Conservation (phyloP, 2,113 vertebrate genomes). For the Paraplagusia blochii region DNA sequence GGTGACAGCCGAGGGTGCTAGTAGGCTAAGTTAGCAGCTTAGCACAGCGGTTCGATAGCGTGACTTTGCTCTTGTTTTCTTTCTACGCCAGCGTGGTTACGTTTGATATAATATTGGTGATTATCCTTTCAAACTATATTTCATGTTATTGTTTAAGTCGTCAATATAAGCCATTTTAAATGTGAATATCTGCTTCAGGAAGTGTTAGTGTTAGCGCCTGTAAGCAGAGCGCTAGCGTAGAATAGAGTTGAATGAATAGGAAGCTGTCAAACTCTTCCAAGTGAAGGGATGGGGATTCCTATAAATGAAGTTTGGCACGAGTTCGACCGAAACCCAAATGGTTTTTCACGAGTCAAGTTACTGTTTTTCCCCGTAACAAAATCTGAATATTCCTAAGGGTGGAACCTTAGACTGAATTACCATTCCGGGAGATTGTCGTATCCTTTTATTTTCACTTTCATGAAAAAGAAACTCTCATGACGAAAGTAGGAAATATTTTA, state of each 20-base stretch:
- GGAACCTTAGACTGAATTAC: background rate
- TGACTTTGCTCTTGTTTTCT: conserved; percentile 7
- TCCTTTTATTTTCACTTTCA: background rate
- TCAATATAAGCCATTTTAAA: too few relatives aligned
- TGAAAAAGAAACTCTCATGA: background rate
- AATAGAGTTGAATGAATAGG: conserved; percentile 12
- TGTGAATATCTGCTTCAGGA: background rate
- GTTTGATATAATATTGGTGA: background rate
- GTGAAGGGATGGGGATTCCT: background rate
- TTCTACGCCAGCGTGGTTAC: background rate
- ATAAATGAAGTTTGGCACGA: background rate
- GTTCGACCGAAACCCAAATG: conserved; percentile 1
- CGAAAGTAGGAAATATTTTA: too few relatives aligned
- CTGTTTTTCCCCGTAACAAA: background rate
- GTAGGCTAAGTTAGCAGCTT: conserved; percentile 57
- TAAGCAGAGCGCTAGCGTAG: conserved; percentile 19
- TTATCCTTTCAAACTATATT: too few relatives aligned
- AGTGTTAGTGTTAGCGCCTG: conserved; percentile 15
- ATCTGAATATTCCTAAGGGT: background rate
- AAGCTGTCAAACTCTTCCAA: conserved; percentile 39
- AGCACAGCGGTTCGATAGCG: conserved; percentile 29
- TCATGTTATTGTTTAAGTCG: too few relatives aligned
- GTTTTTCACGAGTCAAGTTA: background rate
- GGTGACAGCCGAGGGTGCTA: conserved; percentile 59
- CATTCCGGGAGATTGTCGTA: background rate